Conservation (phyloP, 1,140 invertebrate genomes). For the Drosophila nikananu region DNA sequence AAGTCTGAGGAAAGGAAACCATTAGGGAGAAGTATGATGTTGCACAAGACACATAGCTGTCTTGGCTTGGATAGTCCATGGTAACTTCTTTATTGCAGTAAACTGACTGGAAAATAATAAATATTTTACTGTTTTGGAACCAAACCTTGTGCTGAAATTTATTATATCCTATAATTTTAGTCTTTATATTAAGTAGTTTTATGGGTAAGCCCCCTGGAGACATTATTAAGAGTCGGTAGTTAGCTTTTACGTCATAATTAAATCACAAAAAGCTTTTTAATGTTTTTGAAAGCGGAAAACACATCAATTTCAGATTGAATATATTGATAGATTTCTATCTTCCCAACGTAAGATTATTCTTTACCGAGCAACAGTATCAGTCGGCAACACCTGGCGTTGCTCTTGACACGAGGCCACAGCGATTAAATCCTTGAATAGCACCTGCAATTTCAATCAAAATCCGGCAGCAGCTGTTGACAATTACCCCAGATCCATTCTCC, state of each 20-base stretch:
- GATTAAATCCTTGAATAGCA: constrained; percentile 8
- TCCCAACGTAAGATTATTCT: background rate
- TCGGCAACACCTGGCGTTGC: background rate
- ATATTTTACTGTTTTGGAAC: background rate
- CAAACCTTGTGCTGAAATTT: background rate
- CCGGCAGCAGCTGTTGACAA: constrained; percentile 15
- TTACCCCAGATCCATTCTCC: background rate
- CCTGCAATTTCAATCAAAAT: constrained; percentile 22
- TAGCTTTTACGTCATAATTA: constrained; percentile 8
- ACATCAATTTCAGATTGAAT: background rate
- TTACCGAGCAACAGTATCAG: background rate
- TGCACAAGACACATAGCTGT: constrained; percentile 2
- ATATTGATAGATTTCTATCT: background rate
- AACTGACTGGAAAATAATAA: background rate
- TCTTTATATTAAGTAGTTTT: background rate
- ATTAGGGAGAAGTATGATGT: constrained; percentile 20
- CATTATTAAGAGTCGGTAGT: background rate
- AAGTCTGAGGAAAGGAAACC: constrained; percentile 12
- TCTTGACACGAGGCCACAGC: constrained; percentile 23
- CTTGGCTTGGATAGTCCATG: background rate
- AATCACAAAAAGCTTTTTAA: background rate
- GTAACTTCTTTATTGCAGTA: constrained; percentile 11
- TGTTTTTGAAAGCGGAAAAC: background rate
- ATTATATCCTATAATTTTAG: too few relatives aligned
- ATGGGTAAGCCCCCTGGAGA: background rate